Percentiles rank a stretch among this genome's conserved stretches.
These are phyloP conservation scores for Drosophila mayaguana DNA, from an alignment of 2,888 invertebrate genomes.

Conservation along the genomic window DNA sequence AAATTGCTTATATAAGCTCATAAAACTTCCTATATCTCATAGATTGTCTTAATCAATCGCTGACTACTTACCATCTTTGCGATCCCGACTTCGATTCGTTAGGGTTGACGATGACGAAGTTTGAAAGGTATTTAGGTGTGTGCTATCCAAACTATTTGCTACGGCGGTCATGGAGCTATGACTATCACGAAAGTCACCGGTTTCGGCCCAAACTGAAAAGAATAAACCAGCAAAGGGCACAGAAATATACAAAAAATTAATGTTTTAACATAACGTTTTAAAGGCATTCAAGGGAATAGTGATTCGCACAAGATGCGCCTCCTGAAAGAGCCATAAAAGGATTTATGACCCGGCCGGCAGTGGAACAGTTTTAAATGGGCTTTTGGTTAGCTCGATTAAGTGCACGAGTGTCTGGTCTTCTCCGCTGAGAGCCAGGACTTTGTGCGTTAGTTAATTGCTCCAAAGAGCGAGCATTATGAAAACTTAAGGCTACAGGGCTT, in stretches of 20 bases:
- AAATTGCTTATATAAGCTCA: neutral
- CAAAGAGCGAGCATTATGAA: conserved; percentile 32
- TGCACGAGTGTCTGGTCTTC: conserved; percentile 42
- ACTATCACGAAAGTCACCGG: conserved; percentile 94
- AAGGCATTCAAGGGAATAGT: conserved; percentile 35
- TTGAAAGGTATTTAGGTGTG: conserved; percentile 89
- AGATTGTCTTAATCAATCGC: neutral
- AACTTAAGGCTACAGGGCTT: conserved; percentile 26
- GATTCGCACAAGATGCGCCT: conserved; percentile 41
- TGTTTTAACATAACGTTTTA: conserved; percentile 70
- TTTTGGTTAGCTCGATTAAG: conserved; percentile 76
- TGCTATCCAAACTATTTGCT: conserved; percentile 88
- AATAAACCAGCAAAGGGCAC: conserved; percentile 81
- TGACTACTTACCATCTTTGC: conserved; percentile 87
- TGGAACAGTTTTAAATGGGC: conserved; percentile 65
- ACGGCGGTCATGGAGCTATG: conserved; percentile 90
- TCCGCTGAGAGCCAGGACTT: conserved; percentile 36
- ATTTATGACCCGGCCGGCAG: conserved; percentile 77
- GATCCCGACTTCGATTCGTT: conserved; percentile 88
- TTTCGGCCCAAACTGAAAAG: conserved; percentile 95
- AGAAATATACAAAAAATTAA: conserved; percentile 79
- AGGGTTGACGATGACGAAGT: conserved; percentile 87
- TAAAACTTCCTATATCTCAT: neutral
- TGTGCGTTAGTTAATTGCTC: conserved; percentile 63
- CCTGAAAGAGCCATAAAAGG: conserved; percentile 83